phyloP scores from a whole-genome alignment of 2,797 vertebrate species.

The Antrozous pallidus region DNA sequence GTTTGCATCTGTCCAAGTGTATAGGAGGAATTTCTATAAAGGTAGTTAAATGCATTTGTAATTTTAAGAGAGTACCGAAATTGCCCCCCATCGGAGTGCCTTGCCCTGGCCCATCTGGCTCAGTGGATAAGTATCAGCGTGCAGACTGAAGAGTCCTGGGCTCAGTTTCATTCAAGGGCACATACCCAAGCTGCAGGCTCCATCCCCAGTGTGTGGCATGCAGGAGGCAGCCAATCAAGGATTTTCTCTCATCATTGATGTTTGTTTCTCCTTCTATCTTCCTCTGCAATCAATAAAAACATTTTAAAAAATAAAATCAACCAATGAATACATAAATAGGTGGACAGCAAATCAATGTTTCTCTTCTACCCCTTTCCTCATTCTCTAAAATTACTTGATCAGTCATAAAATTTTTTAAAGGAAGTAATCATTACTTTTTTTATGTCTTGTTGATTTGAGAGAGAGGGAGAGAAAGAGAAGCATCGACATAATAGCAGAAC shows the following conservation, averaged over 20 bases:
- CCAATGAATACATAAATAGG: neutral
- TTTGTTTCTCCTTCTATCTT: neutral
- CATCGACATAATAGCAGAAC: neutral
- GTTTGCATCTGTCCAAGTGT: neutral
- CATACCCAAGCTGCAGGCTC: neutral
- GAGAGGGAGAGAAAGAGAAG: neutral
- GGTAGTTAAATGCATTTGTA: neutral
- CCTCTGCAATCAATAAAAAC: neutral
- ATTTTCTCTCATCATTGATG: neutral
- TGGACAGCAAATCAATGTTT: neutral
- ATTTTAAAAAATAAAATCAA: neutral
- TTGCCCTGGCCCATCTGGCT: neutral
- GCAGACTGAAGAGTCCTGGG: neutral
- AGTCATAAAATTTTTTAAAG: neutral
- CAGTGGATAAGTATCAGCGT: neutral
- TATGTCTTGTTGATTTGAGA: neutral
- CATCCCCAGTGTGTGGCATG: neutral
- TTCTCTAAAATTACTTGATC: neutral
- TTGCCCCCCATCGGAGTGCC: neutral
- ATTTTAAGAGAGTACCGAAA: neutral
- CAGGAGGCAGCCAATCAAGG: neutral
- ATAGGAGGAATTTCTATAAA: neutral
- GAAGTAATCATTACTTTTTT: neutral
- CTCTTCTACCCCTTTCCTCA: neutral
- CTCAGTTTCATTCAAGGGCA: neutral